phyloP scores from a whole-genome alignment of 2,113 vertebrate species.

The Cephalopterus ornatus region DNA sequence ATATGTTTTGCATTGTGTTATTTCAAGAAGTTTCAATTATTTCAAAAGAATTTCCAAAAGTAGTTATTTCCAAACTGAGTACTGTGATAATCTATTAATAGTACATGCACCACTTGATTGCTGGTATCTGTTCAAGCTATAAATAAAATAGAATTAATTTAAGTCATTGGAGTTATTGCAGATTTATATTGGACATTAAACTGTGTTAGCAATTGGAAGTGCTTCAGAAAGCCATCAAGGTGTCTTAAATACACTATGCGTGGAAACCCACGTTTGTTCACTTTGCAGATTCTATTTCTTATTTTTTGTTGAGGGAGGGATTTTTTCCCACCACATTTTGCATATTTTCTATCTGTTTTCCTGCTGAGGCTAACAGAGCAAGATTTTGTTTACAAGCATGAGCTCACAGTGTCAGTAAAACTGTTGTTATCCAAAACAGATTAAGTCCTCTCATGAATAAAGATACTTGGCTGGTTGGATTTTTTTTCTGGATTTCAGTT shows the following conservation, averaged over 20 bases:
- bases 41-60: background rate
- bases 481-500: background rate
- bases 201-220: background rate
- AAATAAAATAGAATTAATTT: background rate
- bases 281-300: background rate
- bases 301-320: background rate
- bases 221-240: background rate
- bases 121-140: background rate
- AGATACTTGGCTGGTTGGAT: background rate
- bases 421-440: background rate
- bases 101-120: background rate
- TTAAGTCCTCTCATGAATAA: background rate
- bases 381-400: background rate
- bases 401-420: background rate
- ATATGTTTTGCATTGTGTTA: background rate
- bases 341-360: background rate
- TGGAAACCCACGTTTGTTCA: background rate
- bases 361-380: background rate
- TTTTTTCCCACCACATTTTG: background rate
- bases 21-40: background rate
- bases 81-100: background rate
- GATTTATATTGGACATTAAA: background rate
- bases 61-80: background rate
- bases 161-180: background rate
- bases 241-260: background rate